Evolutionary conservation across 1,140 invertebrate species (phyloP), one percentile per base, ranked within the genome.

Genomic region (Caenorhabditis tropicalis): DNA sequence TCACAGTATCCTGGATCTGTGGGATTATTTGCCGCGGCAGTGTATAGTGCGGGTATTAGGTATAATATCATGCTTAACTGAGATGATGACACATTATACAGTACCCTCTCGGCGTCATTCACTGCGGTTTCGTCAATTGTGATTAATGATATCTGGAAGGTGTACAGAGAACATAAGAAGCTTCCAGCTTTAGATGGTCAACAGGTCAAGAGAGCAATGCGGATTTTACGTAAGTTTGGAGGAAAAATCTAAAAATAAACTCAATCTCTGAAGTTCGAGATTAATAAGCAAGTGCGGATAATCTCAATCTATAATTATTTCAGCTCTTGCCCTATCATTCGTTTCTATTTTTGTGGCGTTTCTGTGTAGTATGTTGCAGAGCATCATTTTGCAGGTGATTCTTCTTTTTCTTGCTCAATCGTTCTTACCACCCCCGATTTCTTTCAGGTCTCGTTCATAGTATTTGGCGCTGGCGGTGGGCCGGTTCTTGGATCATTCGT

Each of bases 401-500:
- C 46, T 10, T 19, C 2, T 56, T 21, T 0, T 0, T 74, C 19
- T 43, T 43, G 15, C 15, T 5, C 12, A 46, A 53, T 49, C 3
- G 4, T 6, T 21, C 2, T 21, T 70, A 43, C 33, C 15, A 31
- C 7, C 4, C 33, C 33, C 12, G 46, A 83, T 9, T 6, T 6
- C 46, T 87, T 81, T 19, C 51, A 88, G 88, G 82, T 88, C 7
- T 58, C 89, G 2, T 87, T 89, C 29, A 88, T 86, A 1, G 88
- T 89, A 33, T 89, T 89, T 43, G 88, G 88, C 12, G 89, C 89
- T 19, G 79, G 53, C 29, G 88, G 88, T n/a, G 88, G 88, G 9
- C 86, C 86, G 9, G 81, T 88, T 33, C 58, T 89, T 7, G 87
- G 85, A 0, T 65, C 85, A 33, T 89, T 90, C 46, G 46, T 86